These are phyloP conservation scores for Clarias laeviceps DNA, from an alignment of 2,797 vertebrate species.

Conservation along the genomic window DNA sequence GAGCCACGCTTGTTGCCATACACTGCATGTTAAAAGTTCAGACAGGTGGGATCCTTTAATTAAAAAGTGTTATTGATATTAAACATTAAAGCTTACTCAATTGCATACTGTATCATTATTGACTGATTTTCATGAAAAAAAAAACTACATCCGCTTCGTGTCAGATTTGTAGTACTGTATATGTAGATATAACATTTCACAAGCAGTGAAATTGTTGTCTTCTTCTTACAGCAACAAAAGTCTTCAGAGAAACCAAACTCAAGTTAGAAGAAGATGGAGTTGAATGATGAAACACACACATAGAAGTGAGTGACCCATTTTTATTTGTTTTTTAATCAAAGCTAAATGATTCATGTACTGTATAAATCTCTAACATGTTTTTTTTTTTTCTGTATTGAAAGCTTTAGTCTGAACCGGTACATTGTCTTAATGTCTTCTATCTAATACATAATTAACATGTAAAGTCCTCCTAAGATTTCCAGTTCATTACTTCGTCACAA, in stretches of 20 bases:
- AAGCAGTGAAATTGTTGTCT: neutral
- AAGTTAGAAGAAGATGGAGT: constrained; percentile 67
- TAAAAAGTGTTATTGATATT: neutral
- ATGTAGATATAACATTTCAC: neutral
- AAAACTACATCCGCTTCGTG: too few relatives aligned
- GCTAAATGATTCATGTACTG: neutral
- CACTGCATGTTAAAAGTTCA: neutral
- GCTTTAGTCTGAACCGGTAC: neutral
- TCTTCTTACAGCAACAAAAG: constrained; percentile 67
- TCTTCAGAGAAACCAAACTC: constrained; percentile 75
- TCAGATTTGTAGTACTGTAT: neutral
- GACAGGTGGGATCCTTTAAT: neutral
- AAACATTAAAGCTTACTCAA: neutral
- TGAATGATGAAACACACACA: neutral
- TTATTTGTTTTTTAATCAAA: constrained; percentile 5
- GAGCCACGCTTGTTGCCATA: neutral
- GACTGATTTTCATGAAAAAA: neutral
- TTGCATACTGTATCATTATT: neutral
- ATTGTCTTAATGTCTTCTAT: neutral
- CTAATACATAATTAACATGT: neutral
- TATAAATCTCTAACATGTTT: neutral
- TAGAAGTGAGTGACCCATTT: constrained; percentile 49
- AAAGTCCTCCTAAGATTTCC: neutral
- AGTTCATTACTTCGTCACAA: too few relatives aligned
- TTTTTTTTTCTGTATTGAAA: neutral